phyloP scores from a whole-genome alignment of 2,888 invertebrate genomes.

The Venusia cambrica region DNA sequence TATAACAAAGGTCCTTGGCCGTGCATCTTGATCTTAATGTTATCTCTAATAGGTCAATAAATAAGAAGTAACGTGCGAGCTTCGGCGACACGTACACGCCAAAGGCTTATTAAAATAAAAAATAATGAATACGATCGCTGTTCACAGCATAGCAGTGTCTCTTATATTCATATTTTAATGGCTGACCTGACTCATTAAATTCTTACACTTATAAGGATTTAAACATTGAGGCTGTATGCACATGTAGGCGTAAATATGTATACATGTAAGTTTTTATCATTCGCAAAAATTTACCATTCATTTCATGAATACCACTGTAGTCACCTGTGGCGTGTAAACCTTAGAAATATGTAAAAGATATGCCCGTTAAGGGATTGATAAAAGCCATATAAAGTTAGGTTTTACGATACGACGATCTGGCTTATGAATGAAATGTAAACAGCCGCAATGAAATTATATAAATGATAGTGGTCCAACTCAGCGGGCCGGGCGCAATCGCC shows the following conservation, averaged over 20 bases:
- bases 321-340: conserved; percentile 2
- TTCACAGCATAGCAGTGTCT: conserved; percentile 59
- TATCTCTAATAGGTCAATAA: conserved; percentile 82
- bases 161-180: conserved; percentile 68
- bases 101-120: conserved; percentile 73
- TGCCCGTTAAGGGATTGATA: conserved; percentile 31
- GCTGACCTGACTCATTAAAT: conserved; percentile 45
- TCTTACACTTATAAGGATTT: conserved; percentile 32
- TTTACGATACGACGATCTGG: conserved; percentile 56
- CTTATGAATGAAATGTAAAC: conserved; percentile 77
- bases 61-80: conserved; percentile 78
- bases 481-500: conserved; percentile 56
- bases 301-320: conserved; percentile 9
- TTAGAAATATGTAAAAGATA: conserved; percentile 19
- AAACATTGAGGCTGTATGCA: conserved; percentile 23
- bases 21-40: conserved; percentile 81
- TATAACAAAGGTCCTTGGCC: conserved; percentile 81
- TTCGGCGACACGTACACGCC: conserved; percentile 73
- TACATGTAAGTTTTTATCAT: conserved; percentile 23
- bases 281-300: conserved; percentile 17
- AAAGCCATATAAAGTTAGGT: conserved; percentile 47
- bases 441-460: conserved; percentile 76
- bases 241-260: conserved; percentile 26
- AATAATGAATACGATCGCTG: conserved; percentile 60
- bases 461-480: conserved; percentile 58